Conservation (phyloP, 2,113 vertebrate genomes). For the Hyperoodon ampullatus region DNA sequence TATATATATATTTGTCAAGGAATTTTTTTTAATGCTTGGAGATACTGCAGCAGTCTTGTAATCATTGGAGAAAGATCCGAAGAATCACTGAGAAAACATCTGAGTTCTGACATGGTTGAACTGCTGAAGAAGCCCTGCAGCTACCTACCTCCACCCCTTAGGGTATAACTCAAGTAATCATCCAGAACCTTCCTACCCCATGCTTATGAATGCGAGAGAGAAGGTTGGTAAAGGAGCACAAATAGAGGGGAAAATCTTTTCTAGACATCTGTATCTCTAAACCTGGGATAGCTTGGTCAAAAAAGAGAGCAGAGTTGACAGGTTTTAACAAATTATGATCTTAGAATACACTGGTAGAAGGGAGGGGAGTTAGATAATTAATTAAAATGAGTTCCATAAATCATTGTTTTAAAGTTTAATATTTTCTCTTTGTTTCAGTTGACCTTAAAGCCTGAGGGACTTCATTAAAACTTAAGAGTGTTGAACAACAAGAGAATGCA, state of each 20-base stretch:
- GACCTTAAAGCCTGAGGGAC: conserved; percentile 35
- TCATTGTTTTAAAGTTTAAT: conserved; percentile 37
- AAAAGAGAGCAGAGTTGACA: neutral
- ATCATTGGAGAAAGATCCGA: neutral
- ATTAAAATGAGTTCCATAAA: conserved; percentile 10
- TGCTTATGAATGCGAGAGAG: neutral
- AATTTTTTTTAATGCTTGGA: neutral
- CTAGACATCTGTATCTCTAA: neutral
- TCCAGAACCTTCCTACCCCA: neutral
- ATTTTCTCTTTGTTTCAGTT: conserved; percentile 63
- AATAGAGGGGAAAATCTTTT: neutral
- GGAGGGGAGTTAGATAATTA: neutral
- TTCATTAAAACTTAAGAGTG: conserved; percentile 57
- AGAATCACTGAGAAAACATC: neutral
- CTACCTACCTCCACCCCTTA: neutral
- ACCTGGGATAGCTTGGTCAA: neutral
- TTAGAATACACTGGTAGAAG: neutral
- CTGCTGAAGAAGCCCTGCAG: neutral
- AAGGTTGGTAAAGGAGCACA: neutral
- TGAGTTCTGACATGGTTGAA: neutral
- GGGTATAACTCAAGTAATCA: neutral
- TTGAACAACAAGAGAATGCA: conserved; percentile 44
- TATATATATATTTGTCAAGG: neutral
- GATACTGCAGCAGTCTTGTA: neutral
- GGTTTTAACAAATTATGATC: neutral